Evolutionary conservation across 1,140 invertebrate species (phyloP).

Genomic region (Mycetomoellerius zeteki): DNA sequence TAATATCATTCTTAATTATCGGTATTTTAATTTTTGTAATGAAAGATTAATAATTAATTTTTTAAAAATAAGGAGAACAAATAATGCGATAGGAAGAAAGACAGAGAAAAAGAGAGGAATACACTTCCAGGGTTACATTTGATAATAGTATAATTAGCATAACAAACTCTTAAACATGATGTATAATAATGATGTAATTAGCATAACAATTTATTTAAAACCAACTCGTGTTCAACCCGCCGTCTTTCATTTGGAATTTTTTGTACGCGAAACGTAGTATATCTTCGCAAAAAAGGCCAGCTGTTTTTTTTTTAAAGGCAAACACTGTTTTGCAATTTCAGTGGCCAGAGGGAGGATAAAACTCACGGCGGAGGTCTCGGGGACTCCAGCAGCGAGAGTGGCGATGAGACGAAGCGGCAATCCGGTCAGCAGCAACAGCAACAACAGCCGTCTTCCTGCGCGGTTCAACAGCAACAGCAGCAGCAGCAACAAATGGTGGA

Average conservation of each 20-base stretch:
- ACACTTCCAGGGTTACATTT: background rate
- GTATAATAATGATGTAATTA: conserved; percentile 2
- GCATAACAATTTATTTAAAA: conserved; percentile 36
- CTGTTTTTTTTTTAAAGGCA: conserved; percentile 36
- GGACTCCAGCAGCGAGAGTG: conserved; percentile 85
- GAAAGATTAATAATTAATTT: background rate
- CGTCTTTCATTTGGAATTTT: conserved; percentile 4
- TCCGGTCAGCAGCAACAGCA: conserved; percentile 74
- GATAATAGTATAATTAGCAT: conserved; percentile 7
- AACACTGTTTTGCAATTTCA: conserved; percentile 70
- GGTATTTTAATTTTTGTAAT: background rate
- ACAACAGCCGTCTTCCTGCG: conserved; percentile 78
- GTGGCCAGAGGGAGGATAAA: conserved; percentile 85
- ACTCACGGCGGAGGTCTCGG: conserved; percentile 81
- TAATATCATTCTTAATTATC: conserved; percentile 5
- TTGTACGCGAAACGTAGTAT: background rate
- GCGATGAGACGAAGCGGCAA: conserved; percentile 83
- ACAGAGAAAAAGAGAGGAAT: background rate
- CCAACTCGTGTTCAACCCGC: background rate
- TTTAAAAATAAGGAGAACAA: background rate
- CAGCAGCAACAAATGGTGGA: conserved; percentile 82
- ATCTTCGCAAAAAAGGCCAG: background rate
- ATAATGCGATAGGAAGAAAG: background rate
- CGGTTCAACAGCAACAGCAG: conserved; percentile 75
- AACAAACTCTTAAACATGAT: background rate